Evolutionary conservation across 2,888 invertebrate species (phyloP), one percentile per base, ranked within the genome.

Genomic region (Chloroclystis v-ata): DNA sequence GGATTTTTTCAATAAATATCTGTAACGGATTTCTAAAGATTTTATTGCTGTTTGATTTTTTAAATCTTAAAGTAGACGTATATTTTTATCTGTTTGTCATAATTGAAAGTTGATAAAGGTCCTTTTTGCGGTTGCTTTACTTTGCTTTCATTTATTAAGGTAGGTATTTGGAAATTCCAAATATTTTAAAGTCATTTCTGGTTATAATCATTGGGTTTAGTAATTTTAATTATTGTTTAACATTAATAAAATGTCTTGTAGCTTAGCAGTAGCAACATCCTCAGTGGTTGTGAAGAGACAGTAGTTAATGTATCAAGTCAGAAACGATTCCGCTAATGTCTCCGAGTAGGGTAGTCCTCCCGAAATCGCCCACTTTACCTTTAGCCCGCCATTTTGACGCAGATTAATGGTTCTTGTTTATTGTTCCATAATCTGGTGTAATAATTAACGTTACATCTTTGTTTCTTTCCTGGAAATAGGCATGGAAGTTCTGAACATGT

Each of bases 311-410:
- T 72, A 72, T 73, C 69, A 74, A 76, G 75, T 78, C 73, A 65
- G 66, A 60, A 67, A 63, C 65, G 66, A 75, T 80, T 76, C 70
- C 61, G 68, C 66, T 76, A 77, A 81, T 78, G 75, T 75, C 65
- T 66, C 56, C 56, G 76, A 75, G 72, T 72, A 76, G 74, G 63
- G 63, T 35, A 35, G 20, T 16, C 20, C 20, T 56, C 38, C 56
- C 57, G 52, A 61, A 61, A 65, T 62, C 65, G 65, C 66, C 67
- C 71, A 69, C 69, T 74, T 69, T 72, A 72, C 73, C 71, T 72
- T 65, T 61, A 59, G 57, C 59, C 63, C 39, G 56, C 63, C 56
- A 60, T 67, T 72, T 67, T 73, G 80, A 77, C 78, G 61, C 54
- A 67, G 78, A 82, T 80, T 78, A 76, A 82, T 81, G 75, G 61